These are phyloP conservation scores for Macrophya annulata DNA, from an alignment of 2,888 invertebrate genomes.

Conservation along the genomic window DNA sequence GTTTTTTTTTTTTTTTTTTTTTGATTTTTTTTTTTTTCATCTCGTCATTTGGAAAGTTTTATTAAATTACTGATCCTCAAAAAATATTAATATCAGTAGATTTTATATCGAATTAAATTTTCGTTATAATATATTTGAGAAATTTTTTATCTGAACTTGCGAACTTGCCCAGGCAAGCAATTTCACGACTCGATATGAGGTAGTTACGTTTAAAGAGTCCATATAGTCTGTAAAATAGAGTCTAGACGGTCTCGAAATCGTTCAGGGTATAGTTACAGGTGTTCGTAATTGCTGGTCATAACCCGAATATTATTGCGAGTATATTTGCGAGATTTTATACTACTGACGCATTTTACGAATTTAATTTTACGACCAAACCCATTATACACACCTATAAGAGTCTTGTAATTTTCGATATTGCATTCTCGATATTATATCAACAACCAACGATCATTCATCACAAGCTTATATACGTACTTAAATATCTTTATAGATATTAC, in stretches of 20 bases:
- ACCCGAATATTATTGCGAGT: slow-evolving; percentile 42
- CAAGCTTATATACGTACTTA: not conserved
- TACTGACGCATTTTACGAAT: slow-evolving; percentile 15
- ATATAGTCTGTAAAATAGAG: not conserved
- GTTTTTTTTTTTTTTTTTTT: too few relatives aligned
- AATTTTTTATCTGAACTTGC: not conserved
- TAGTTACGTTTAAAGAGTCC: slow-evolving; percentile 63
- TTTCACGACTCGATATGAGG: slow-evolving; percentile 27
- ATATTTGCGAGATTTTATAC: not conserved
- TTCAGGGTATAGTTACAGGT: slow-evolving; percentile 73
- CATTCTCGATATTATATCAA: slow-evolving; percentile 70
- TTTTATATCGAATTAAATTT: not conserved
- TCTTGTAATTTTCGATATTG: slow-evolving; percentile 75
- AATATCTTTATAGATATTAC: not conserved
- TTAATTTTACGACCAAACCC: not conserved
- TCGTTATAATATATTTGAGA: not conserved
- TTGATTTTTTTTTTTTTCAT: too few relatives aligned
- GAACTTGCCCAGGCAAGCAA: not conserved
- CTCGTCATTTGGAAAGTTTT: too few relatives aligned
- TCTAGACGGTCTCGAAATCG: slow-evolving; percentile 71
- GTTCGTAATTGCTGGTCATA: slow-evolving; percentile 72
- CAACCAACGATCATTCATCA: not conserved
- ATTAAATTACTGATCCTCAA: not conserved
- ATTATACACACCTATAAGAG: slow-evolving; percentile 60
- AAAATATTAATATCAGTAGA: not conserved